These are phyloP conservation scores for Lepas anatifera DNA, from an alignment of 2,888 invertebrate species.

Conservation along the genomic window DNA sequence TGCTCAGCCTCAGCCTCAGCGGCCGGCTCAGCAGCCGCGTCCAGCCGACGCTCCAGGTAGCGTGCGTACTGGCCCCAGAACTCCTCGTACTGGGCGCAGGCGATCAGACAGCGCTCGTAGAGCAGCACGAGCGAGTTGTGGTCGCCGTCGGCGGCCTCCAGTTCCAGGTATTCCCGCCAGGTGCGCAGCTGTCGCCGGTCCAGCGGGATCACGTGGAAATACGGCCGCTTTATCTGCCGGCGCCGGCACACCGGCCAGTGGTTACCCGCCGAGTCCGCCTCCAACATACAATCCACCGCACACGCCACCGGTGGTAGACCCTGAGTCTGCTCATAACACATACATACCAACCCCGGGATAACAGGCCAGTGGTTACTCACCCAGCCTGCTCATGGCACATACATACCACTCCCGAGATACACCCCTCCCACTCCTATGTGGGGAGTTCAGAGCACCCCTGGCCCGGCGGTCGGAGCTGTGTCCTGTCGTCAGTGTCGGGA, in stretches of 20 bases:
- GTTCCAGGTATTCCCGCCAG: conserved; percentile 44
- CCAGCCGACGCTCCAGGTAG: conserved; percentile 28
- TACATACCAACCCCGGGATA: too few relatives aligned
- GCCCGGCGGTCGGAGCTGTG: too few relatives aligned
- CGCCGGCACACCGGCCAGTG: neutral
- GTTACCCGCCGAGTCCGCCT: too few relatives aligned
- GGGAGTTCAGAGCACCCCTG: too few relatives aligned
- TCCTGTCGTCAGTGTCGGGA: too few relatives aligned
- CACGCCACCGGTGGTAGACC: too few relatives aligned
- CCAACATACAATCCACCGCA: too few relatives aligned
- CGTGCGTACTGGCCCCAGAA: conserved; percentile 38
- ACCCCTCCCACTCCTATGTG: too few relatives aligned
- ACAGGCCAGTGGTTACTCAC: too few relatives aligned
- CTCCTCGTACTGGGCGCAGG: conserved; percentile 46
- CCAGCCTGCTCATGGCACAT: too few relatives aligned
- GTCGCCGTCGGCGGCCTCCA: conserved; percentile 34
- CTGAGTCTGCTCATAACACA: too few relatives aligned
- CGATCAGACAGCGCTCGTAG: conserved; percentile 44
- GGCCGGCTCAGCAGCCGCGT: neutral
- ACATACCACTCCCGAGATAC: too few relatives aligned
- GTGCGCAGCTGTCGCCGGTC: conserved; percentile 43
- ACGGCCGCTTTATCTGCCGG: conserved; percentile 44
- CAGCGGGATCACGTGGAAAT: conserved; percentile 46
- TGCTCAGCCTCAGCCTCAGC: neutral
- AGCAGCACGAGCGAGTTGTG: conserved; percentile 37